Conservation (phyloP, 2,797 vertebrate genomes). For the Spheniscus humboldti region DNA sequence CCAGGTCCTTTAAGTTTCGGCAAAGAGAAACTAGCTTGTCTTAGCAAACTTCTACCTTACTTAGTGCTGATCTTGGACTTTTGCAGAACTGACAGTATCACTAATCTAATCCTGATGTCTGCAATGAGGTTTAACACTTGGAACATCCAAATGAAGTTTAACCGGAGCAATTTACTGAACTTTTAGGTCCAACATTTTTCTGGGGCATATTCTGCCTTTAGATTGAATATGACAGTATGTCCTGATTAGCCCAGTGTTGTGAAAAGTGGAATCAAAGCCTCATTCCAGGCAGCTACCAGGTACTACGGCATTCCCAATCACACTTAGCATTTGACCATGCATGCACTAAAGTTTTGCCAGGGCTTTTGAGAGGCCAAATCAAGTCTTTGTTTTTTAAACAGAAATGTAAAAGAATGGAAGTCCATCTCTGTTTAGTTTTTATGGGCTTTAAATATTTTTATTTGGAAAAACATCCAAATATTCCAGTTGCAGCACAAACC, state of each 20-base stretch:
- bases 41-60: constrained; percentile 19
- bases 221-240: constrained; percentile 39
- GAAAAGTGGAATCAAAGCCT: constrained; percentile 18
- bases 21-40: not conserved
- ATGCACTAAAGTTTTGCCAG: not conserved
- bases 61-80: not conserved
- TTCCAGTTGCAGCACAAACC: not conserved
- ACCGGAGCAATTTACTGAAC: constrained; percentile 11
- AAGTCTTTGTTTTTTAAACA: not conserved
- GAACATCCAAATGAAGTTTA: constrained; percentile 21
- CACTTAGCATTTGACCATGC: not conserved
- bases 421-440: not conserved
- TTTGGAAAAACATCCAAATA: not conserved
- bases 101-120: constrained; percentile 48
- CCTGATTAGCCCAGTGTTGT: not conserved
- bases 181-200: constrained; percentile 1
- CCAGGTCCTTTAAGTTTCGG: constrained; percentile 17
- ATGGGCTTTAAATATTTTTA: not conserved
- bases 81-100: constrained; percentile 33
- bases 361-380: not conserved
- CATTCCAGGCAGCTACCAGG: not conserved
- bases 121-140: constrained; percentile 25
- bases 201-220: not conserved
- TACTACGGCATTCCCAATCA: not conserved
- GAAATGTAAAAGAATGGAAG: not conserved